Evolutionary conservation across 2,888 invertebrate genomes (phyloP).

Genomic region (Barypeithes pellucidus): DNA sequence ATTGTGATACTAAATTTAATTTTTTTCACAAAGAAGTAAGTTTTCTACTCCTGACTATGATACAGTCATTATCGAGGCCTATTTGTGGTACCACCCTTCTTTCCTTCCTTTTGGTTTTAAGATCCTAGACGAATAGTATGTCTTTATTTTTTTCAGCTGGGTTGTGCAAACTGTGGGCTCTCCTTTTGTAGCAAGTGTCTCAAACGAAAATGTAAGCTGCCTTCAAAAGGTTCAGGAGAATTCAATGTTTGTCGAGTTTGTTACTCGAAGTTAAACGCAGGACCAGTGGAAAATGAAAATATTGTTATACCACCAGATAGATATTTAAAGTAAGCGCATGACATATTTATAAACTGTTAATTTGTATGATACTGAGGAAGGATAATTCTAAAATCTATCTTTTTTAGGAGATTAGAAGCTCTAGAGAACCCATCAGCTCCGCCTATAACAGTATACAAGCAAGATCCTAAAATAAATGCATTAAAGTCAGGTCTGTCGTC

Average conservation of each 20-base stretch:
- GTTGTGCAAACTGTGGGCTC: constrained; percentile 88
- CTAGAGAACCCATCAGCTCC: constrained; percentile 74
- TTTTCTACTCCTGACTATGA: constrained; percentile 8
- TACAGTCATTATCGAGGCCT: too few relatives aligned
- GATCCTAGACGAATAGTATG: background rate
- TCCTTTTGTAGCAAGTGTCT: constrained; percentile 89
- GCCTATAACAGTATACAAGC: constrained; percentile 74
- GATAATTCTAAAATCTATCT: too few relatives aligned
- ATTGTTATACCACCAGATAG: constrained; percentile 73
- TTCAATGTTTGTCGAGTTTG: constrained; percentile 80
- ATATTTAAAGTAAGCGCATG: constrained; percentile 72
- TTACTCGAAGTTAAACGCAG: constrained; percentile 67
- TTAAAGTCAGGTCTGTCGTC: constrained; percentile 70
- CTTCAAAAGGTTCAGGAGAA: constrained; percentile 76
- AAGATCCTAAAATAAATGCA: constrained; percentile 66
- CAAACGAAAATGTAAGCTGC: constrained; percentile 79
- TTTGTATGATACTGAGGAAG: background rate
- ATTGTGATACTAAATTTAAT: constrained; percentile 81
- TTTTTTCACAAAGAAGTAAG: constrained; percentile 82
- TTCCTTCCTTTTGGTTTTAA: too few relatives aligned
- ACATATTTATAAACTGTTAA: background rate
- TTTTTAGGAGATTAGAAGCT: constrained; percentile 71
- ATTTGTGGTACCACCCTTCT: too few relatives aligned
- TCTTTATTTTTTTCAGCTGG: constrained; percentile 76
- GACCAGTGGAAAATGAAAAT: constrained; percentile 48